Evolutionary conservation across 2,888 invertebrate genomes (phyloP), one percentile per base, ranked within the genome.

Genomic region (Ectemnius cavifrons): DNA sequence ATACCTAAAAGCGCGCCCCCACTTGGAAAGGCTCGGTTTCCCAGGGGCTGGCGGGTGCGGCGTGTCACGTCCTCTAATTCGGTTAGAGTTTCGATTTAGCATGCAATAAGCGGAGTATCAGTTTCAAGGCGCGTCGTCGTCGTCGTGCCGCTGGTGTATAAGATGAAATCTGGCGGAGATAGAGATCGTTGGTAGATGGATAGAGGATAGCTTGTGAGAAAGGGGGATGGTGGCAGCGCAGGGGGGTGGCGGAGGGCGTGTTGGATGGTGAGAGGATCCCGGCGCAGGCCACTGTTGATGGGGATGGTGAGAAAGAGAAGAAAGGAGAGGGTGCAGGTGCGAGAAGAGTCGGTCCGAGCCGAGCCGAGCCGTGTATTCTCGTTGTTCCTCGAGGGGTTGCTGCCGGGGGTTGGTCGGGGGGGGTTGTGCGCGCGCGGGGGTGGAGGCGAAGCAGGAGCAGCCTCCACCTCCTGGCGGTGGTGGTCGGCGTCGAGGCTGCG

Each of bases 401-500:
- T 23, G 37, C 63, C 52, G 63, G 46, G 27, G 13, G 56, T 23
- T 14, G 23, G 23, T 2, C 3, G 23, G 23, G 23, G 62, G 2
- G 49, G 63, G 52, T 20, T 18, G 71, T 66, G 77, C 11, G 37
- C 37, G 78, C 52, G 75, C 72, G 76, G 74, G 77, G 71, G 79
- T 61, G 75, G 69, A 72, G 65, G 52, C 14, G 16, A 47, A 16
- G 52, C 16, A 16, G 52, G 52, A 52, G 47, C 47, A n/a, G 37
- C 37, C 37, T 37, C 37, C 37, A 37, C 37, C 37, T 37, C 37
- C 37, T 11, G 69, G 67, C 59, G 69, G 69, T 47, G 47, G 47
- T n/a, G 47, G 52, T 16, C 52, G 77, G 79, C 70, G 76, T 73
- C 75, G 80, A 80, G 82, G 79, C 78, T 77, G 76, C 81, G 84